Percentiles rank a stretch among this genome's conserved stretches.
phyloP scores from a whole-genome alignment of 1,140 invertebrate species.

The Drosophila varians region DNA sequence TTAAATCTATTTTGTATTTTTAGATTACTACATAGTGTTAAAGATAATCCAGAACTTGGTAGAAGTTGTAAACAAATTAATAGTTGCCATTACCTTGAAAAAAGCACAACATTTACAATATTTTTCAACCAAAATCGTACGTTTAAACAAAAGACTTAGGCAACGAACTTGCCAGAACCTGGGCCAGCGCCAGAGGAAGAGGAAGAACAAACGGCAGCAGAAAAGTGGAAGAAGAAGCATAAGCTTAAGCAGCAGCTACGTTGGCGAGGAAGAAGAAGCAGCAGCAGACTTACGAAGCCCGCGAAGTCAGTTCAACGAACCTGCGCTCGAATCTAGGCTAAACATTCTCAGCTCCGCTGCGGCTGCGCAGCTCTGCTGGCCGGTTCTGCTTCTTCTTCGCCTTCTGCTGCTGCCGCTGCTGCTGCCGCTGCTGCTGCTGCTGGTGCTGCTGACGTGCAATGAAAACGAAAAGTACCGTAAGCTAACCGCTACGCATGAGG shows the following conservation, averaged over 20 bases:
- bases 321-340: constrained; percentile 83
- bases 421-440: background rate
- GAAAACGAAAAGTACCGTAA: constrained; percentile 84
- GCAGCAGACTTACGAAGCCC: constrained; percentile 14
- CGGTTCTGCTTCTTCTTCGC: constrained; percentile 19
- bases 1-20: too few relatives aligned
- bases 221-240: constrained; percentile 10
- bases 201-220: constrained; percentile 13
- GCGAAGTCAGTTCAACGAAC: constrained; percentile 77
- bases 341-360: constrained; percentile 76
- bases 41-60: background rate
- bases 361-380: constrained; percentile 10
- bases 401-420: background rate
- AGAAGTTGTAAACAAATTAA: background rate
- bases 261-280: constrained; percentile 10
- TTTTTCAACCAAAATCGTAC: constrained; percentile 20
- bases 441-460: constrained; percentile 77
- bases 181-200: constrained; percentile 33
- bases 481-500: constrained; percentile 80
- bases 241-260: constrained; percentile 15
- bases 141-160: constrained; percentile 65
- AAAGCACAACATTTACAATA: constrained; percentile 11
- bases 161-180: constrained; percentile 65
- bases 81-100: background rate
- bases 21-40: too few relatives aligned